phyloP scores from a whole-genome alignment of 2,113 vertebrate species.

The Galeopterus variegatus region DNA sequence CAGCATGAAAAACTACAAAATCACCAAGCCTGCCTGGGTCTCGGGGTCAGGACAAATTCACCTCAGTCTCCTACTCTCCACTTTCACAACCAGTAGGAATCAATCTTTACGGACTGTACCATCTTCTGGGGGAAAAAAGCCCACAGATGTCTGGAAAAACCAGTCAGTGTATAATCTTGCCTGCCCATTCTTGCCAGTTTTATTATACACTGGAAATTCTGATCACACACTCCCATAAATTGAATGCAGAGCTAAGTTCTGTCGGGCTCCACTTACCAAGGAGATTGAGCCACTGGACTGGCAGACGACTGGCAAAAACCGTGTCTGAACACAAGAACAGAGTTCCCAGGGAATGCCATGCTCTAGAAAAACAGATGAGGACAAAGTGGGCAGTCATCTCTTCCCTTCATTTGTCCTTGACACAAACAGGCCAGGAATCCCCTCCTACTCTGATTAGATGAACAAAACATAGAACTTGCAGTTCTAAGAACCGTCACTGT shows the following conservation, averaged over 20 bases:
- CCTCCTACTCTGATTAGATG: not conserved
- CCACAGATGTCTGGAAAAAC: not conserved
- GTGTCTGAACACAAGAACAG: not conserved
- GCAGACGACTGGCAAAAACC: not conserved
- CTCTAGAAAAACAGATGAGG: not conserved
- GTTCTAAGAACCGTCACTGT: too few relatives aligned
- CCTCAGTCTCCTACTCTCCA: not conserved
- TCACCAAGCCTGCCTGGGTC: not conserved
- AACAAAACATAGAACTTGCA: not conserved
- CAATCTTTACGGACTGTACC: not conserved
- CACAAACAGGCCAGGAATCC: too few relatives aligned
- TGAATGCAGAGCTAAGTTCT: not conserved
- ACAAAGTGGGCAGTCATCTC: not conserved
- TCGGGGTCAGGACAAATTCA: not conserved
- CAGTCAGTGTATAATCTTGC: not conserved
- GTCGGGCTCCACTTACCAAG: not conserved
- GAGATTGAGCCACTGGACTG: not conserved
- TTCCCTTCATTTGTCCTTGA: not conserved
- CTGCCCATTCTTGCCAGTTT: not conserved
- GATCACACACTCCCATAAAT: not conserved
- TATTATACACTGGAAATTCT: not conserved
- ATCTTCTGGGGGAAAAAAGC: too few relatives aligned
- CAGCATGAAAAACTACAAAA: not conserved
- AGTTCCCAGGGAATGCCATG: not conserved
- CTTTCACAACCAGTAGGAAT: not conserved